A percentile compares a stretch with the other conserved stretches of the same genome.
Conservation (phyloP, 1,140 invertebrate species). For the Zaprionus camerounensis region DNA sequence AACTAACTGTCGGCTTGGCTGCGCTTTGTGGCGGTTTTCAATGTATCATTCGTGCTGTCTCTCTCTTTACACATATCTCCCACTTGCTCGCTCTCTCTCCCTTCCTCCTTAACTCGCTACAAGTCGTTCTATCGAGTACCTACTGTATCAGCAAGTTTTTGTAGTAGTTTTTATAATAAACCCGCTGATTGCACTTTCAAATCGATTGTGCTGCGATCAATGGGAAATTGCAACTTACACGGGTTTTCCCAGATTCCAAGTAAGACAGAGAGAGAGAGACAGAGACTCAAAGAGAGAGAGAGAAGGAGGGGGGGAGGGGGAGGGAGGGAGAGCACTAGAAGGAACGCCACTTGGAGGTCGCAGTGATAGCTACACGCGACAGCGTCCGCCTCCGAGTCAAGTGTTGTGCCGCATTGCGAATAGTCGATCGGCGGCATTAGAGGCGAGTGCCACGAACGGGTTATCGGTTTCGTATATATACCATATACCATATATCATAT, state of each 20-base stretch:
- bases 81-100: background rate
- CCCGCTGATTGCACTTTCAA: background rate
- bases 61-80: background rate
- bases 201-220: slow-evolving; percentile 9
- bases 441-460: slow-evolving; percentile 35
- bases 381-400: slow-evolving; percentile 8
- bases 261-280: background rate
- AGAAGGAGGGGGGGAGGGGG: background rate
- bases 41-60: background rate
- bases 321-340: background rate
- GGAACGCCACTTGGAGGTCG: slow-evolving; percentile 15
- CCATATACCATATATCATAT: background rate
- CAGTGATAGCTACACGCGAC: slow-evolving; percentile 7
- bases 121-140: background rate
- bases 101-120: too few species aligned
- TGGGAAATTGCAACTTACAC: slow-evolving; percentile 4
- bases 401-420: slow-evolving; percentile 30
- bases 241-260: slow-evolving; percentile 1
- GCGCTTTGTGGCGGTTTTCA: background rate
- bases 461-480: background rate
- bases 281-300: background rate
- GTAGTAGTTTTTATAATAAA: background rate
- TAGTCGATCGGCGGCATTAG: slow-evolving; percentile 56
- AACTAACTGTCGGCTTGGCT: background rate
- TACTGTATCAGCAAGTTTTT: background rate